Evolutionary conservation across 1,140 invertebrate species (phyloP), one percentile per base, ranked within the genome.

Genomic region (Bombus vancouverensis): DNA sequence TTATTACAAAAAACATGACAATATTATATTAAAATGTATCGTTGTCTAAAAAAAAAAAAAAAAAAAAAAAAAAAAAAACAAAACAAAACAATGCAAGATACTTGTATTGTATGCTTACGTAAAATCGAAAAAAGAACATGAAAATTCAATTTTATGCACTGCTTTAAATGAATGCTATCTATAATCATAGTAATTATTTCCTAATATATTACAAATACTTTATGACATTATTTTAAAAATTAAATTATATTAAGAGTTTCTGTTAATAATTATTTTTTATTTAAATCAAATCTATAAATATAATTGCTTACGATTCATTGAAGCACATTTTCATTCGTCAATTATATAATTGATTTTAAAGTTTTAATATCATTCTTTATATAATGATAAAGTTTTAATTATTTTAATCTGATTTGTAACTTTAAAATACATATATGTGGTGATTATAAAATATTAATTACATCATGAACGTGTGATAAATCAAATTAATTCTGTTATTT

Each of bases 1-100:
- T 47, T 79, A 8, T 68, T 77, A 71, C 28, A 68, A 68, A 68
- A 79, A 34, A 5, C 18, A 68, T 80, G 28, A 79, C 42, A 66
- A 44, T 68, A 47, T 18, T 37, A 44, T 32, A 34, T 68, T 37
- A 34, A 68, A 57, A 75, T 32, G 37, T 42, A 47, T 65, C 12
- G 25, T 62, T 39, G 39, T 10, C 39, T 12, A 42, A 42, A 42
- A 12, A 42, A 42, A 2, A 42, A 42, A 12, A 42, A 42, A 2
- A 42, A 12, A 10, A 0, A 42, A 12, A 15, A 15, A 15, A 44
- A 15, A 15, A 15, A 32, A 32, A 32, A 5, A 44, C 34, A 65
- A 22, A 66, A 8, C 32, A 34, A 8, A 18, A 32, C 12, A 68
- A 68, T 15, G 1, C 34, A 79, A 32, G 66, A 66, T 47, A 25